phyloP scores from a whole-genome alignment of 2,797 vertebrate species.

The Menidia menidia region DNA sequence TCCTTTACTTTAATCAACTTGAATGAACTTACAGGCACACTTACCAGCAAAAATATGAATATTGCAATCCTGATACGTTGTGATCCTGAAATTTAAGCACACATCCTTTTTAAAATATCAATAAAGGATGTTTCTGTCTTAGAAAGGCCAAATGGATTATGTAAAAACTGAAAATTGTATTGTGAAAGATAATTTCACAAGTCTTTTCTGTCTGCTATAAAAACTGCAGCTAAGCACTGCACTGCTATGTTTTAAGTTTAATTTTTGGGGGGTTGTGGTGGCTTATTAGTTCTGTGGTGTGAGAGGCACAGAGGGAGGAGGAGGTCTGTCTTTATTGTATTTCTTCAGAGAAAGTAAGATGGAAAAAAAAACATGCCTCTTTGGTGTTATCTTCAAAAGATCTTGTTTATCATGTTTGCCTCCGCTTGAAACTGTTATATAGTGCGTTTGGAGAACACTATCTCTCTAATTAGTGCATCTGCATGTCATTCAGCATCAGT shows the following conservation, averaged over 20 bases:
- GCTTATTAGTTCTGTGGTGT: slow-evolving; percentile 67
- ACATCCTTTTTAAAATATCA: not conserved
- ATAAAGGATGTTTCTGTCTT: not conserved
- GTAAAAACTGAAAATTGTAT: too few relatives aligned
- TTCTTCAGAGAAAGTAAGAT: slow-evolving; percentile 27
- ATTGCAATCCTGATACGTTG: not conserved
- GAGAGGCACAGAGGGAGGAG: slow-evolving; percentile 19
- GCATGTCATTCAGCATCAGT: slow-evolving; percentile 52
- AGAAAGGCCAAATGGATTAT: too few relatives aligned
- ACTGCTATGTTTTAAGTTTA: slow-evolving; percentile 43
- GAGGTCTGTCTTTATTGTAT: slow-evolving; percentile 57
- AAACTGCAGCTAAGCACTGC: slow-evolving; percentile 33
- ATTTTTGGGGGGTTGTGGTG: slow-evolving; percentile 50
- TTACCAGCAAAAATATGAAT: not conserved
- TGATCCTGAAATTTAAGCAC: not conserved
- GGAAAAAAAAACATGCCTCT: slow-evolving; percentile 33
- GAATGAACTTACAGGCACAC: too few relatives aligned
- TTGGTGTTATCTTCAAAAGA: slow-evolving; percentile 66
- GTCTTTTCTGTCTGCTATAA: slow-evolving; percentile 5
- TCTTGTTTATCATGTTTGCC: slow-evolving; percentile 60
- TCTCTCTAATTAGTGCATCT: slow-evolving; percentile 69
- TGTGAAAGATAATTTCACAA: slow-evolving; percentile 25
- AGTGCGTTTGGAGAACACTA: slow-evolving; percentile 44
- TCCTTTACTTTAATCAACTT: not conserved
- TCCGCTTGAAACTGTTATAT: slow-evolving; percentile 29